phyloP scores from a whole-genome alignment of 2,797 vertebrate species.

The Gymnothorax reevesii region DNA sequence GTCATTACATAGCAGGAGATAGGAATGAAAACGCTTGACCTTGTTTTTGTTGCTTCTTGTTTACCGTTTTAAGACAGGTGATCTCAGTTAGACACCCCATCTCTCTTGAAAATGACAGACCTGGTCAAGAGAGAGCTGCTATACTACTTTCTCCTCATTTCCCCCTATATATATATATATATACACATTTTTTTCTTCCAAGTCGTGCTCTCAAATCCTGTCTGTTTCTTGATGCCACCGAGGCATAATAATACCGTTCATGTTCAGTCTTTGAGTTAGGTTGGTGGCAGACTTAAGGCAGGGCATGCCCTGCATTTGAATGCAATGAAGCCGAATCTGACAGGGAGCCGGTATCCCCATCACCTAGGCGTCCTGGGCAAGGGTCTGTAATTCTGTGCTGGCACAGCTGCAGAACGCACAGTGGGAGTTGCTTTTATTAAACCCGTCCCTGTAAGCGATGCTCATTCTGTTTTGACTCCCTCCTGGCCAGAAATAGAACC shows the following conservation, averaged over 20 bases:
- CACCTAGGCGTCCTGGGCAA: not conserved
- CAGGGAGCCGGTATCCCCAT: not conserved
- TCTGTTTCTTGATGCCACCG: not conserved
- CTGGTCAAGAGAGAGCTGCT: too few species aligned
- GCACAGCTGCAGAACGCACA: not conserved
- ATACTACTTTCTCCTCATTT: too few species aligned
- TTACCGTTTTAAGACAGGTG: too few species aligned
- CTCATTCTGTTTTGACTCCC: not conserved
- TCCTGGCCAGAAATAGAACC: not conserved
- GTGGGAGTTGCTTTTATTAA: not conserved
- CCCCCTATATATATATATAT: too few species aligned
- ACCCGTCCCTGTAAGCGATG: not conserved
- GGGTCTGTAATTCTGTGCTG: not conserved
- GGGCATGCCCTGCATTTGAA: not conserved
- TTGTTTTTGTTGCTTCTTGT: not conserved
- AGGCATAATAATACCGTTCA: conserved; percentile 4
- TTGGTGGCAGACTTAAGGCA: conserved; percentile 1
- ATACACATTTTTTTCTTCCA: too few species aligned
- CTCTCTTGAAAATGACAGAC: too few species aligned
- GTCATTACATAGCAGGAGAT: not conserved
- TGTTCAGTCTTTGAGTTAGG: conserved; percentile 2
- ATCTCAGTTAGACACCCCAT: too few species aligned
- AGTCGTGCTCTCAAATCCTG: not conserved
- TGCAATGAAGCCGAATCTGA: not conserved
- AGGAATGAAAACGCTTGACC: not conserved